Conservation (phyloP, 2,888 invertebrate genomes). For the Adelphocoris suturalis region DNA sequence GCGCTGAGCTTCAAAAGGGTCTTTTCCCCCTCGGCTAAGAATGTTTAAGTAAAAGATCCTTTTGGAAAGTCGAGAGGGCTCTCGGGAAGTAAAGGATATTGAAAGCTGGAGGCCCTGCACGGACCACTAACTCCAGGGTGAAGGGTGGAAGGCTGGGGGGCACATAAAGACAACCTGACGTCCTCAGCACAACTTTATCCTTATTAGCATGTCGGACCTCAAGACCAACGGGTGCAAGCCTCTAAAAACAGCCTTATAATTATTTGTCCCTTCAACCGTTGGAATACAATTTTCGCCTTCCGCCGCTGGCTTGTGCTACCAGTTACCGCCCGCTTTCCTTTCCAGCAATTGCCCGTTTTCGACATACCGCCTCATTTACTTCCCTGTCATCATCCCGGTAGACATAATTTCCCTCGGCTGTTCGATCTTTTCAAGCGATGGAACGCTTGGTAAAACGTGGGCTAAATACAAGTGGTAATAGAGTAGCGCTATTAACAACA, state of each 20-base stretch:
- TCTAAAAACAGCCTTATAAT: constrained; percentile 55
- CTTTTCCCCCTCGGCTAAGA: constrained; percentile 49
- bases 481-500: no score
- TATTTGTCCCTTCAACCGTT: neutral
- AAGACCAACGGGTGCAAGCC: constrained; percentile 49
- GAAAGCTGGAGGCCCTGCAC: constrained; percentile 47
- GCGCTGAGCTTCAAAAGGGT: constrained; percentile 46
- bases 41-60: constrained; percentile 63
- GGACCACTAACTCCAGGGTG: constrained; percentile 30
- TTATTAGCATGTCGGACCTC: constrained; percentile 61
- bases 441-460: no score
- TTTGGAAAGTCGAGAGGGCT: constrained; percentile 50
- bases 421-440: no score
- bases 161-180: constrained; percentile 60
- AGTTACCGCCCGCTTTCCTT: constrained; percentile 33
- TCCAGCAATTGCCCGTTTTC: neutral
- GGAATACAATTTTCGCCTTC: constrained; percentile 13
- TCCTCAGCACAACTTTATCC: constrained; percentile 57
- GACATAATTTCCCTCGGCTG: no score
- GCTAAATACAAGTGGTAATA: no score
- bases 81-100: constrained; percentile 49
- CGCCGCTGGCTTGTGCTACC: neutral
- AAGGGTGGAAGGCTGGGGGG: constrained; percentile 12
- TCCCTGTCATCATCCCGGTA: neutral
- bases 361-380: neutral